Conservation (phyloP, 2,888 invertebrate genomes). For the Hesperia comma region DNA sequence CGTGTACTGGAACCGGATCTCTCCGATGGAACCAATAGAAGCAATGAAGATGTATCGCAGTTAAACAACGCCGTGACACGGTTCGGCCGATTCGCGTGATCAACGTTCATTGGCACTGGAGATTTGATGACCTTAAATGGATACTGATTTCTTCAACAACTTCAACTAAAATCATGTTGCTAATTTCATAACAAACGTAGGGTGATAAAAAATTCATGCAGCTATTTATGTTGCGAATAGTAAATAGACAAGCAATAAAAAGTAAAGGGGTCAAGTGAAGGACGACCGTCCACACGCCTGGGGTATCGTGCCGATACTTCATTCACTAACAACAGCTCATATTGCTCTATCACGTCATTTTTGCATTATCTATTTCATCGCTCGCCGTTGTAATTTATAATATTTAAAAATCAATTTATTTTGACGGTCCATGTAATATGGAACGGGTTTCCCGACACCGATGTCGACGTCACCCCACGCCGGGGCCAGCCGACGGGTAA, state of each 20-base stretch:
- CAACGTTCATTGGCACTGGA: conserved; percentile 13
- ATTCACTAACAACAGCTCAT: neutral
- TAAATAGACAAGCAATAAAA: neutral
- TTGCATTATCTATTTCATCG: no score
- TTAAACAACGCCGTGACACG: conserved; percentile 23
- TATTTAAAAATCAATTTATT: no score
- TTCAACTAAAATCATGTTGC: neutral
- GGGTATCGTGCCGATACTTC: neutral
- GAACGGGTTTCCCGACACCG: no score
- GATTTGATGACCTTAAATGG: conserved; percentile 22
- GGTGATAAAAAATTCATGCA: no score
- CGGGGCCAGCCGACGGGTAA: neutral
- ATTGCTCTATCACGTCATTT: no score
- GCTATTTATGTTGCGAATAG: neutral
- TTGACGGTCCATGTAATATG: no score
- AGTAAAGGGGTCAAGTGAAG: conserved; percentile 5
- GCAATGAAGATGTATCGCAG: conserved; percentile 16
- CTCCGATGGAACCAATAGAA: neutral
- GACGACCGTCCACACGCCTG: neutral
- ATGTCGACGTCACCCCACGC: neutral
- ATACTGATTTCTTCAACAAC: conserved; percentile 19
- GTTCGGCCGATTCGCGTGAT: conserved; percentile 19
- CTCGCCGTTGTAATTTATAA: no score
- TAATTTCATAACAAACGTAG: neutral
- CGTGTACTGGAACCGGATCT: neutral